Evolutionary conservation across 2,113 vertebrate genomes (phyloP).

Genomic region (Cyprinodon variegatus): DNA sequence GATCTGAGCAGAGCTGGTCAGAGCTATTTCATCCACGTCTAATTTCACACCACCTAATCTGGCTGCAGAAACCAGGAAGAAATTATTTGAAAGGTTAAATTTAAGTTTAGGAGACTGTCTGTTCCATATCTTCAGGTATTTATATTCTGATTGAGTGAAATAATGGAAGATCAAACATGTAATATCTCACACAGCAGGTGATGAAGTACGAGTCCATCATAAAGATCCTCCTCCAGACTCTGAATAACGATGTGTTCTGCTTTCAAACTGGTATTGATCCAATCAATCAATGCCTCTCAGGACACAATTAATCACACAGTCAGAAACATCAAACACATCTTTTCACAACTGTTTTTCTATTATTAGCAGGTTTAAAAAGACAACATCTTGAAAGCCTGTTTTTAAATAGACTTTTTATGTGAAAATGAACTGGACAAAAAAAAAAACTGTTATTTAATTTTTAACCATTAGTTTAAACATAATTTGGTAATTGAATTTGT

Average conservation of each 20-base stretch:
- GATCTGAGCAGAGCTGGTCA: conserved; percentile 82
- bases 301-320: conserved; percentile 49
- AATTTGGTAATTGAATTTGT: too few relatives aligned
- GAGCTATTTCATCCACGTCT: conserved; percentile 85
- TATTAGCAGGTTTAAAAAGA: conserved; percentile 20
- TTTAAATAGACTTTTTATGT: not conserved
- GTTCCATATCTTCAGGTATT: not conserved
- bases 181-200: conserved; percentile 88
- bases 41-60: conserved; percentile 78
- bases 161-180: conserved; percentile 21
- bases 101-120: too few relatives aligned
- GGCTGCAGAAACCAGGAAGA: conserved; percentile 68
- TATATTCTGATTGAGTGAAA: not conserved
- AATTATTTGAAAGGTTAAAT: not conserved
- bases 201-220: conserved; percentile 91
- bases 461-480: too few relatives aligned
- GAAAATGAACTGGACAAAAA: not conserved
- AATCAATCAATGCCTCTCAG: conserved; percentile 83
- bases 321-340: conserved; percentile 35
- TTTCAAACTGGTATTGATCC: conserved; percentile 89
- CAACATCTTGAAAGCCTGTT: conserved; percentile 8
- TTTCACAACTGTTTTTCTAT: conserved; percentile 13
- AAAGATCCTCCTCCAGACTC: conserved; percentile 91
- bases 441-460: not conserved
- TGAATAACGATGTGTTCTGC: conserved; percentile 89